These are phyloP conservation scores for Lasioglossum lativentre DNA, from an alignment of 2,888 invertebrate species.

Conservation along the genomic window DNA sequence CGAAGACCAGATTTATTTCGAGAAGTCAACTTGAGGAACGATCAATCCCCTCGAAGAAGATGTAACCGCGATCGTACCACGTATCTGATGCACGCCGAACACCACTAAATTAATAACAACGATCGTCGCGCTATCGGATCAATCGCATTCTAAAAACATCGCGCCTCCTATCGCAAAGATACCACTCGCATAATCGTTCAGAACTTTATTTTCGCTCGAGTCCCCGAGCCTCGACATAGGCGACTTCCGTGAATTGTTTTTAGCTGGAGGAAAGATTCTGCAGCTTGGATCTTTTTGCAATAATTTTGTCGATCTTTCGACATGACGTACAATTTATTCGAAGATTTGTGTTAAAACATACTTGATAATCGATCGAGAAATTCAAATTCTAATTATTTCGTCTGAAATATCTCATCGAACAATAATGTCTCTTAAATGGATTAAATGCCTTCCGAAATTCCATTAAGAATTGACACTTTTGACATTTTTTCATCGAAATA, in stretches of 20 bases:
- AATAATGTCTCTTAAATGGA: too few relatives aligned
- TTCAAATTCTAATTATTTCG: too few relatives aligned
- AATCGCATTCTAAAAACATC: neutral
- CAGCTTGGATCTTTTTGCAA: neutral
- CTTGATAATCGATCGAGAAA: too few relatives aligned
- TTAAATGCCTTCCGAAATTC: too few relatives aligned
- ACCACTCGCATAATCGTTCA: neutral
- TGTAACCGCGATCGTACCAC: neutral
- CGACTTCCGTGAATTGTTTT: neutral
- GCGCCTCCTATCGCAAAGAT: neutral
- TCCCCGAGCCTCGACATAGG: neutral
- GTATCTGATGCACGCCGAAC: neutral
- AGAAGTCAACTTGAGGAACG: neutral
- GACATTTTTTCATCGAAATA: too few relatives aligned
- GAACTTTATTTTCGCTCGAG: neutral
- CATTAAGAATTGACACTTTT: neutral
- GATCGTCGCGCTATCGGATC: neutral
- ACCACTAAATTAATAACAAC: neutral
- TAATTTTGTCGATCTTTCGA: neutral
- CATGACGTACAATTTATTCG: too few relatives aligned
- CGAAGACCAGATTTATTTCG: neutral
- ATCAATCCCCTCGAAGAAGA: neutral
- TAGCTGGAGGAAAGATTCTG: neutral
- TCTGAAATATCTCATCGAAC: too few relatives aligned
- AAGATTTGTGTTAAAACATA: too few relatives aligned